A percentile compares a stretch with the other conserved stretches of the same genome.
phyloP scores from a whole-genome alignment of 1,140 invertebrate species.

The Mylabris phalerata region DNA sequence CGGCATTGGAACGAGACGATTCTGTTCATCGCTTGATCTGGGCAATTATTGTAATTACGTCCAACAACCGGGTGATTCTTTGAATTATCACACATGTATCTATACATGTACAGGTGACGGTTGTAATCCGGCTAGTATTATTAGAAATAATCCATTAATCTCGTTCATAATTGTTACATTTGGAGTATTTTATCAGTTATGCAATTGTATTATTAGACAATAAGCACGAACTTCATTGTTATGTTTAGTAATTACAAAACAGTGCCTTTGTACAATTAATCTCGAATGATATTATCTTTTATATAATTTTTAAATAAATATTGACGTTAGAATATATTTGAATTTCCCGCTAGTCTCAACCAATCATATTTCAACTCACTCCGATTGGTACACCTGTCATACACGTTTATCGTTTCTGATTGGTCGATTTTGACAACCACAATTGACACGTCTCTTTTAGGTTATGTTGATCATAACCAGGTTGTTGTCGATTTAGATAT shows the following conservation, averaged over 20 bases:
- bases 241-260: too few species aligned
- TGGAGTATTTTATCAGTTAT: too few species aligned
- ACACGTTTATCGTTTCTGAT: background rate
- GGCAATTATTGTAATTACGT: slow-evolving; percentile 94
- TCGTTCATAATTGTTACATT: too few species aligned
- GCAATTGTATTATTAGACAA: too few species aligned
- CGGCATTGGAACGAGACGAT: slow-evolving; percentile 89
- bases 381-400: background rate
- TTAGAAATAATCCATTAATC: background rate
- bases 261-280: too few species aligned
- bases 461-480: background rate
- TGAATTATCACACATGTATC: slow-evolving; percentile 83
- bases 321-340: too few species aligned
- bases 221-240: too few species aligned
- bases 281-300: too few species aligned
- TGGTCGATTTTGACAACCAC: background rate
- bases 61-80: slow-evolving; percentile 73
- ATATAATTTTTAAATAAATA: too few species aligned
- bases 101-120: slow-evolving; percentile 82
- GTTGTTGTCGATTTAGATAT: background rate
- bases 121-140: slow-evolving; percentile 62
- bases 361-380: background rate
- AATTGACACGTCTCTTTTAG: background rate
- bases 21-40: slow-evolving; percentile 83
- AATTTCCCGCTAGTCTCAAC: too few species aligned